A percentile compares a stretch with the other conserved stretches of the same genome.
Conservation (phyloP, 1,140 invertebrate genomes). For the Diorhabda elongata region DNA sequence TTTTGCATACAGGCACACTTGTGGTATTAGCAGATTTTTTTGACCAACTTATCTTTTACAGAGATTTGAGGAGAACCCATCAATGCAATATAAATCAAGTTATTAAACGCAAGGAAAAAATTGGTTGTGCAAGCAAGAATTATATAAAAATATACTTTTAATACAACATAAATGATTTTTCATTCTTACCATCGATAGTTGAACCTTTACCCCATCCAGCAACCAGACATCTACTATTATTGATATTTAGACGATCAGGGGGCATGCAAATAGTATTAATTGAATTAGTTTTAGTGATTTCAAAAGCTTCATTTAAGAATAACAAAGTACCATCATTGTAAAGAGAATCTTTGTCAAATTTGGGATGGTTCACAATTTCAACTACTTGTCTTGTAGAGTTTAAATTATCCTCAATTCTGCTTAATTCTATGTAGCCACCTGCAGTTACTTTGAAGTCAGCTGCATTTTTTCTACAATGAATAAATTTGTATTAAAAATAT, state of each 20-base stretch:
- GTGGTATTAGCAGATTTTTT: no score
- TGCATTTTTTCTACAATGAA: conserved; percentile 18
- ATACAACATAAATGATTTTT: no score
- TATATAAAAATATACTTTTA: no score
- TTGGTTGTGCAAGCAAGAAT: no score
- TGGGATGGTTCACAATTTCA: conserved; percentile 54
- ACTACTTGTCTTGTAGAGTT: conserved; percentile 56
- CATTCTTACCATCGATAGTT: no score
- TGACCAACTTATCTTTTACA: no score
- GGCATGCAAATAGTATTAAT: conserved; percentile 43
- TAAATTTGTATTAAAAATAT: conserved; percentile 40
- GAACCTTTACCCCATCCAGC: conserved; percentile 74
- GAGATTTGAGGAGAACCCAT: no score
- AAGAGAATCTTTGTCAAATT: conserved; percentile 50
- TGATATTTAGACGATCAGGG: conserved; percentile 44
- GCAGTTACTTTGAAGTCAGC: conserved; percentile 55
- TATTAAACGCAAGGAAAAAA: no score
- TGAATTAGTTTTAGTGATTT: conserved; percentile 47
- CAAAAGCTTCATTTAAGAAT: conserved; percentile 50
- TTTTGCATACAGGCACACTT: no score
- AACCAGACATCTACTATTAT: conserved; percentile 59
- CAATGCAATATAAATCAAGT: no score
- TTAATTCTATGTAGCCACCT: conserved; percentile 70
- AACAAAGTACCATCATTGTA: conserved; percentile 60
- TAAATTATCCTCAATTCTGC: conserved; percentile 50